phyloP scores from a whole-genome alignment of 2,113 vertebrate species.

The Phoenicopterus ruber region DNA sequence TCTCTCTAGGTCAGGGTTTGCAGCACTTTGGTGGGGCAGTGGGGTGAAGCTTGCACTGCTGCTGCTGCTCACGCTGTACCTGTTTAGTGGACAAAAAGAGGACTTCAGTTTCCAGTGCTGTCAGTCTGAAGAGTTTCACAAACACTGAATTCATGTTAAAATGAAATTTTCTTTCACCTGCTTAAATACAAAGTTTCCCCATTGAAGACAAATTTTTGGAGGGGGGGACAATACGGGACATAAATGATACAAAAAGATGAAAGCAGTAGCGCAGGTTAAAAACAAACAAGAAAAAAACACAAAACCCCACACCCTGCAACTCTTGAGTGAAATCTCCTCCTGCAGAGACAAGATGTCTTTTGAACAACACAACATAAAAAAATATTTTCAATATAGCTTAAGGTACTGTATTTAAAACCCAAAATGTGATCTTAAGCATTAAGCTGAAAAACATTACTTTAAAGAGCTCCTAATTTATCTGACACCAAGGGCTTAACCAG shows the following conservation, averaged over 20 bases:
- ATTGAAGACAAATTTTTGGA: not conserved
- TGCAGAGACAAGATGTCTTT: not conserved
- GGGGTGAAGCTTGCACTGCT: not conserved
- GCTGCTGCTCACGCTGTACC: not conserved
- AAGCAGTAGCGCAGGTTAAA: not conserved
- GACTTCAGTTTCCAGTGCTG: not conserved
- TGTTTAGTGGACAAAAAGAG: not conserved
- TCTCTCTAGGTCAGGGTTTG: not conserved
- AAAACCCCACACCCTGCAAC: not conserved
- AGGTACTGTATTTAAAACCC: not conserved
- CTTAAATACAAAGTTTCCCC: not conserved
- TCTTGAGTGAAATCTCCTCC: not conserved
- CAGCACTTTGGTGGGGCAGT: not conserved
- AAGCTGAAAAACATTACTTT: not conserved
- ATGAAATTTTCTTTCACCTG: not conserved
- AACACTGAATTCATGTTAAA: not conserved
- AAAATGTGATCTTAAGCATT: not conserved
- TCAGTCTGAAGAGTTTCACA: not conserved
- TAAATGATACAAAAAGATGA: not conserved
- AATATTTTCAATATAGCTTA: not conserved
- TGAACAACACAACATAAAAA: not conserved
- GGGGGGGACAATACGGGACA: rapidly evolving
- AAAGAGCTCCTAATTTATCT: not conserved
- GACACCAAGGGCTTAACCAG: not conserved
- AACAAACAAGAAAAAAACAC: not conserved